Conservation (phyloP, 2,797 vertebrate genomes). For the Cetoscarus ocellatus region DNA sequence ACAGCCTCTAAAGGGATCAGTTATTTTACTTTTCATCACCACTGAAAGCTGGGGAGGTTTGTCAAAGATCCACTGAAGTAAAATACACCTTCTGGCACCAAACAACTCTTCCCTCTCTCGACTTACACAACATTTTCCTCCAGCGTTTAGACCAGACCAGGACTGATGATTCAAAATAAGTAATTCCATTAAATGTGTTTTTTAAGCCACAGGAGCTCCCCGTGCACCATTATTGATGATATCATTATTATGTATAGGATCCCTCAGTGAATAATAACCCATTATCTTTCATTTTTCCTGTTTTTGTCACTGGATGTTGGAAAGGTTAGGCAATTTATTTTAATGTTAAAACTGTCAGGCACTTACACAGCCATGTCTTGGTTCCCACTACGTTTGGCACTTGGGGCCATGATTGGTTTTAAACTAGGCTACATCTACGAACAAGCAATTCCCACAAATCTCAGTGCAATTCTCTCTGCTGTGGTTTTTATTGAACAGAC, state of each 20-base stretch:
- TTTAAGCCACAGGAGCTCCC: constrained; percentile 73
- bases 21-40: too few relatives aligned
- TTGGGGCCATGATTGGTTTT: constrained; percentile 85
- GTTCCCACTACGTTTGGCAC: constrained; percentile 78
- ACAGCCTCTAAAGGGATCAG: too few relatives aligned
- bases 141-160: constrained; percentile 55
- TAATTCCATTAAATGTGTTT: constrained; percentile 82
- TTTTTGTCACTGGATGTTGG: constrained; percentile 87
- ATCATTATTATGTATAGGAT: constrained; percentile 88
- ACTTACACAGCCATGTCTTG: constrained; percentile 81
- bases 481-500: constrained; percentile 58
- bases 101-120: constrained; percentile 27
- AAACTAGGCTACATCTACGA: constrained; percentile 83
- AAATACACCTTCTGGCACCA: background rate
- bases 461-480: constrained; percentile 67
- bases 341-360: constrained; percentile 88
- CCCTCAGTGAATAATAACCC: constrained; percentile 86
- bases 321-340: constrained; percentile 90
- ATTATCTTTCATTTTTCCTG: constrained; percentile 88
- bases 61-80: too few relatives aligned
- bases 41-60: too few relatives aligned
- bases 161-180: constrained; percentile 83
- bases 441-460: constrained; percentile 79
- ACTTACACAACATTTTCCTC: constrained; percentile 5
- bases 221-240: constrained; percentile 84